Conservation (phyloP, 2,888 invertebrate species). For the Andrena bicolor region DNA sequence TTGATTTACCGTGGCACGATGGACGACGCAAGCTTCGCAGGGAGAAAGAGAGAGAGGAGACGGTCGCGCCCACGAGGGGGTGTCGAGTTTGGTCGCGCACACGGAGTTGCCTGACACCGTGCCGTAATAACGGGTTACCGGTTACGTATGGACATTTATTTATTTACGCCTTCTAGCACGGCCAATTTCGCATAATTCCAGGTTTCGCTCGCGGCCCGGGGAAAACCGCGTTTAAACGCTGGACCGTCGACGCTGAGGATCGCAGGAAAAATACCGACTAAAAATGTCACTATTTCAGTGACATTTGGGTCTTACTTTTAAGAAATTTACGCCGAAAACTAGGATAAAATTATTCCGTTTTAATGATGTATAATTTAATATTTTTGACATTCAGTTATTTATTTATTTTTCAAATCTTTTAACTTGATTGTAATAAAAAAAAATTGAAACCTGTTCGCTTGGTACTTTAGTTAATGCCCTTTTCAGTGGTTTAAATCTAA, state of each 20-base stretch:
- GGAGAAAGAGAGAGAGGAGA: slow-evolving; percentile 32
- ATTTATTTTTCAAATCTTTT: no score
- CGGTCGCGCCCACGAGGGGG: slow-evolving; percentile 12
- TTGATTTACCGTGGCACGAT: slow-evolving; percentile 37
- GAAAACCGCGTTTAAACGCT: slow-evolving; percentile 73
- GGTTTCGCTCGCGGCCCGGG: slow-evolving; percentile 74
- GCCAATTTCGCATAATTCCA: slow-evolving; percentile 77
- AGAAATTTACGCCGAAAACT: no score
- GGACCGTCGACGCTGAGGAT: slow-evolving; percentile 17
- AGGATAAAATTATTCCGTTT: no score
- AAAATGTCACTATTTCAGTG: no score
- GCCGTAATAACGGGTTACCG: slow-evolving; percentile 81
- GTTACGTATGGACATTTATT: slow-evolving; percentile 79
- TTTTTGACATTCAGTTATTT: no score
- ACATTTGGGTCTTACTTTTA: no score
- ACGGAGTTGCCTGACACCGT: slow-evolving; percentile 74
- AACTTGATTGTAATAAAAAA: no score
- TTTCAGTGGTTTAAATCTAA: no score
- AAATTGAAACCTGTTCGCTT: no score
- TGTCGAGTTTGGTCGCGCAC: slow-evolving; percentile 59
- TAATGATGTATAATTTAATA: no score
- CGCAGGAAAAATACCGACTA: slow-evolving; percentile 32
- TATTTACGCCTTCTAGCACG: slow-evolving; percentile 76
- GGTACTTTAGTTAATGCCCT: no score
- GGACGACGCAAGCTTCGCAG: slow-evolving; percentile 24